A percentile compares a stretch with the other conserved stretches of the same genome.
Evolutionary conservation across 2,888 invertebrate species (phyloP).

Genomic region (Junonia oenone): DNA sequence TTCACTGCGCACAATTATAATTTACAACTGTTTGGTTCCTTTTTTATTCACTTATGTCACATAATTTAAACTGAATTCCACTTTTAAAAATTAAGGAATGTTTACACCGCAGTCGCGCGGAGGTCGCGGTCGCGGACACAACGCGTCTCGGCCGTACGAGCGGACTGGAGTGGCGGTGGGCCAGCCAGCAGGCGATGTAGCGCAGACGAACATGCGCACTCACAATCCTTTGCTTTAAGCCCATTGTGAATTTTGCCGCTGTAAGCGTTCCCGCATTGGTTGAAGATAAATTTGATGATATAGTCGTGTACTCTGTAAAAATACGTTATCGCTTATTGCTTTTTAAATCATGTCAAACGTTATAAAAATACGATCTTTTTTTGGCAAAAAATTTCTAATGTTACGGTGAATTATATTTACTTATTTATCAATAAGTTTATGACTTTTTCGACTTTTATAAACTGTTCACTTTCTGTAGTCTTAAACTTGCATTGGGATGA

Average conservation of each 20-base stretch:
- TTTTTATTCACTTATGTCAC: conserved; percentile 37
- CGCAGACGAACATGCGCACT: conserved; percentile 68
- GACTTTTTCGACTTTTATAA: not conserved
- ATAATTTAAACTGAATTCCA: conserved; percentile 42
- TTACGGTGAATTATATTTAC: too few species aligned
- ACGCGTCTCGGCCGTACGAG: conserved; percentile 45
- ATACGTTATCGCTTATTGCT: not conserved
- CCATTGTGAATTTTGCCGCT: conserved; percentile 59
- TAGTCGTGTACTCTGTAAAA: conserved; percentile 9
- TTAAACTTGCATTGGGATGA: not conserved
- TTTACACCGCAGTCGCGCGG: conserved; percentile 36
- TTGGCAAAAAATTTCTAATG: not conserved
- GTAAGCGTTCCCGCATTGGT: conserved; percentile 59
- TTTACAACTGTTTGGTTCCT: conserved; percentile 7
- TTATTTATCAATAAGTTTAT: too few species aligned
- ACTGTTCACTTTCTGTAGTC: not conserved
- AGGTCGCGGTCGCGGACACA: conserved; percentile 38
- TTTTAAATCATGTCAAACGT: not conserved
- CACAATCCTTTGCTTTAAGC: conserved; percentile 52
- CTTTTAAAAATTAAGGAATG: conserved; percentile 38
- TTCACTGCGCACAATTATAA: conserved; percentile 18
- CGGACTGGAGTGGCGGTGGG: conserved; percentile 54
- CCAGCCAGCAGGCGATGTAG: conserved; percentile 43
- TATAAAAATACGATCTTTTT: not conserved
- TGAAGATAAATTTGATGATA: conserved; percentile 56